Evolutionary conservation across 2,888 invertebrate species (phyloP), one percentile per base, ranked within the genome.

Genomic region (Micoletzkya japonica): DNA sequence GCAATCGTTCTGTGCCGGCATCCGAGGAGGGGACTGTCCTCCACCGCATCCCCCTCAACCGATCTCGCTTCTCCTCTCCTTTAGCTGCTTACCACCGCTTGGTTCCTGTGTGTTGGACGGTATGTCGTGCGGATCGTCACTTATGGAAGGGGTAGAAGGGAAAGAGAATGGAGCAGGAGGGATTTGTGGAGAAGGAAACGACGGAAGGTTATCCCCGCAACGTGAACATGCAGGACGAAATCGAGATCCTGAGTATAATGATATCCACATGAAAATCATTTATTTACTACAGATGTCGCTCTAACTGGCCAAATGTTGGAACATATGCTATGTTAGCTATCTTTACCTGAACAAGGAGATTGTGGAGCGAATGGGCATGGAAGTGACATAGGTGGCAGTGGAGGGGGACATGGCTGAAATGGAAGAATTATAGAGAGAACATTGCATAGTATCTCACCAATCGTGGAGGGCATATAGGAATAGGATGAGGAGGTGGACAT

Each of bases 1-100:
- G 68, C 84, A 84, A 70, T 84, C 84, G 54, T 82, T 82, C 79
- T 81, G 67, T 28, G 71, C 67, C 4, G 59, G 59, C 20, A 44
- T 58, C 26, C 57, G 68, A 7, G 68, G 64, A 2, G 61, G 60
- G 0, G 54, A 30, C 17, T 6, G 4, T 17, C 26, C 20, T n/a
- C 60, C 36, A 20, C 37, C 37, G 26, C 60, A 39, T 7, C 37
- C 37, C 26, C 37, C 36, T 60, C n/a, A n/a, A n/a, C n/a, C n/a
- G n/a, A n/a, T n/a, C n/a, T n/a, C n/a, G n/a, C n/a, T n/a, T n/a
- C n/a, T n/a, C n/a, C n/a, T n/a, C n/a, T n/a, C n/a, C n/a, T n/a
- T n/a, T n/a, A n/a, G n/a, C n/a, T n/a, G n/a, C n/a, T n/a, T n/a
- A n/a, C n/a, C n/a, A n/a, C n/a, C n/a, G n/a, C n/a, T n/a, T n/a